A percentile compares a stretch with the other conserved stretches of the same genome.
Evolutionary conservation across 2,888 invertebrate species (phyloP).

Genomic region (Clanis bilineata): DNA sequence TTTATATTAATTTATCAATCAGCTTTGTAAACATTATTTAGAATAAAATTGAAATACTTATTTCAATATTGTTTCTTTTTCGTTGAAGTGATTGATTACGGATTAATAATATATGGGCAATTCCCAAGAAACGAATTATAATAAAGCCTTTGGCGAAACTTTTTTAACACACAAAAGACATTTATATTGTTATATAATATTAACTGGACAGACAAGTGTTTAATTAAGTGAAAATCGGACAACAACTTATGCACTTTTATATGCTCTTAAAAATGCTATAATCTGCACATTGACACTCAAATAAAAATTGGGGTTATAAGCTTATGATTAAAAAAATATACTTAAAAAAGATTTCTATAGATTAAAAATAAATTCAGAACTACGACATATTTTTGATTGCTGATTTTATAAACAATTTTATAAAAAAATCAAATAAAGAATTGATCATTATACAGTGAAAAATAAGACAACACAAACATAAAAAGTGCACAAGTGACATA

Average conservation of each 20-base stretch:
- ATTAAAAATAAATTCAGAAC: no score
- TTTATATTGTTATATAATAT: no score
- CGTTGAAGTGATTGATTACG: background rate
- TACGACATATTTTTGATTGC: background rate
- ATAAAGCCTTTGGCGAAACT: background rate
- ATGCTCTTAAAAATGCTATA: background rate
- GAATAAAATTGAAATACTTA: no score
- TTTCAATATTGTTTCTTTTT: no score
- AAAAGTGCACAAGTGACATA: conserved; percentile 11
- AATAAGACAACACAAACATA: background rate
- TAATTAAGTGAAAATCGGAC: background rate
- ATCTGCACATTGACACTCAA: background rate
- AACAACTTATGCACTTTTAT: background rate
- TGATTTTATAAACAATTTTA: no score
- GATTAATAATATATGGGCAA: background rate
- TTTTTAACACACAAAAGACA: background rate
- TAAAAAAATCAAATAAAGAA: background rate
- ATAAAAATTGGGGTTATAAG: no score
- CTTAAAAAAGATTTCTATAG: no score
- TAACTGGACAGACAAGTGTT: background rate
- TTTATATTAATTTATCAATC: no score
- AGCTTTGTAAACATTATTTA: no score
- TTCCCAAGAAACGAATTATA: background rate
- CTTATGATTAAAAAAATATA: no score
- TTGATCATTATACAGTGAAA: background rate